These are phyloP conservation scores for Phoebastria nigripes DNA, from an alignment of 2,797 vertebrate species.

Conservation along the genomic window DNA sequence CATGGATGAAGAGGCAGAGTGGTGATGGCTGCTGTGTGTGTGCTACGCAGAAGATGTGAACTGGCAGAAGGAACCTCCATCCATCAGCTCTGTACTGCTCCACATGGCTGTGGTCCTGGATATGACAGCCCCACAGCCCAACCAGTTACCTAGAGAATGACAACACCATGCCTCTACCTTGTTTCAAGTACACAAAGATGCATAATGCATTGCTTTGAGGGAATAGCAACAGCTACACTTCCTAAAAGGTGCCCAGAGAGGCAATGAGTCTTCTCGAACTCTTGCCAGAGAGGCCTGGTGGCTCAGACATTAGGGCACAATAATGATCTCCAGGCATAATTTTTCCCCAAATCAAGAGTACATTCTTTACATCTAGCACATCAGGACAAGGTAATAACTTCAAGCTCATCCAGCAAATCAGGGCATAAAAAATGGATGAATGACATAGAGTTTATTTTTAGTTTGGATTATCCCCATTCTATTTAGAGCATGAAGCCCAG, in stretches of 20 bases:
- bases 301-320: background rate
- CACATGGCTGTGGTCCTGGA: rapidly evolving
- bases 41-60: background rate
- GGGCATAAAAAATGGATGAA: background rate
- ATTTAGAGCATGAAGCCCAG: background rate
- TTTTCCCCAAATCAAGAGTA: background rate
- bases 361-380: background rate
- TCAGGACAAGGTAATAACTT: background rate
- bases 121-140: background rate
- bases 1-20: background rate
- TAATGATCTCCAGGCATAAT: background rate
- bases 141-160: background rate
- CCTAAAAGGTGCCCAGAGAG: background rate
- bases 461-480: background rate
- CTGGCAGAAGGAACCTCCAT: background rate
- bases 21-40: background rate
- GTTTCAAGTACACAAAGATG: background rate
- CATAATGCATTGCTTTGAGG: background rate
- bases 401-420: background rate
- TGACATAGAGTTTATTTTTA: background rate
- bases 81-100: background rate
- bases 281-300: background rate
- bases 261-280: background rate
- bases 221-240: background rate
- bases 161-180: background rate